Evolutionary conservation across 2,113 vertebrate genomes (phyloP), one percentile per base, ranked within the genome.

Genomic region (Riparia riparia): DNA sequence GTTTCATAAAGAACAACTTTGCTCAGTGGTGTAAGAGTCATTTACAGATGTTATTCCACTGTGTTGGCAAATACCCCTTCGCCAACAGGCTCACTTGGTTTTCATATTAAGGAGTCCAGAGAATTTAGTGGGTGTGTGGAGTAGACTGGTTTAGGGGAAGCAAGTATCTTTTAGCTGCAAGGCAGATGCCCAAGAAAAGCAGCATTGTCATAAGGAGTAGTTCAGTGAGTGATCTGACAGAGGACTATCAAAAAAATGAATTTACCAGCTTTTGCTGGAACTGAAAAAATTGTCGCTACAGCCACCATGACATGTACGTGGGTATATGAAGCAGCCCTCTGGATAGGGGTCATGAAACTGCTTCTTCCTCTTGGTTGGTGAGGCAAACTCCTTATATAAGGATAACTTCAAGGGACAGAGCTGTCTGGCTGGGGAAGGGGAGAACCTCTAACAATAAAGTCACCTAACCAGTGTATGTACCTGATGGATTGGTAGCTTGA

Each of bases 271-370:
- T 81, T 60, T 83, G 15, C n/a, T 86, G 11, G 25, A n/a, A 6
- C 19, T 74, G 57, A 51, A 42, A 17, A 39, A 25, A 9, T 18
- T 31, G 11, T 93, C 14, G 9, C 25, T 78, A 19, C 29, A 42
- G 17, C 14, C 20, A 39, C 7, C 1, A 0, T 39, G 28, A 15
- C 10, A 15, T 41, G 12, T 64, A 14, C 0, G 5, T 11, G 11
- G 16, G 12, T 79, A 10, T 31, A n/a, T 64, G 31, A 19, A 72
- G 37, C 37, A 37, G 9, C 24, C 17, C 7, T 10, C 2, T 82
- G 17, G 57, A 37, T 0, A 71, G 28, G 8, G 12, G 4, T 11
- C 3, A 2, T 69, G 58, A 37, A 86, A 51, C 41, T 29, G 7
- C 19, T 69, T 19, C 37, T 53, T 70, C 17, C 21, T 47, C 14